Conservation (phyloP, 1,140 invertebrate genomes). For the Contarinia nasturtii region DNA sequence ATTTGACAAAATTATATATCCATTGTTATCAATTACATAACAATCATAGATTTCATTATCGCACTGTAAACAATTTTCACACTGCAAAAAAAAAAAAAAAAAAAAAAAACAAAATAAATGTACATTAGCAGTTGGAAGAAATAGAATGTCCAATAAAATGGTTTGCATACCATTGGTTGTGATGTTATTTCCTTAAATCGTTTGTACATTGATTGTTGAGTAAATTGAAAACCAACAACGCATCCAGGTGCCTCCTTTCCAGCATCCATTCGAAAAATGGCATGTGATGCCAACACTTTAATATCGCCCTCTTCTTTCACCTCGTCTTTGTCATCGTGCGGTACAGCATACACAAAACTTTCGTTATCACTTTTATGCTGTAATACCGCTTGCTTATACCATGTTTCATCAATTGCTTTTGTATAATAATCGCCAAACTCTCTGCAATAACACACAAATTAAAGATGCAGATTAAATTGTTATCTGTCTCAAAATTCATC, state of each 20-base stretch:
- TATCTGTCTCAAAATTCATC: too few relatives aligned
- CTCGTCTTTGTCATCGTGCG: constrained; percentile 36
- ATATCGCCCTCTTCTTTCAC: constrained; percentile 31
- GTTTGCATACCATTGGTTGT: constrained; percentile 13
- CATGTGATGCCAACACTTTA: constrained; percentile 60
- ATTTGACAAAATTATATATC: constrained; percentile 66
- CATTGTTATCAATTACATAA: constrained; percentile 75
- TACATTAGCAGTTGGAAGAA: too few relatives aligned
- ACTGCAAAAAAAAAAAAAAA: constrained; percentile 18
- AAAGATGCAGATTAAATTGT: background rate
- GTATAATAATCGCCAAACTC: constrained; percentile 62
- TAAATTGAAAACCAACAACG: constrained; percentile 72
- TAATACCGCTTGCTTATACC: constrained; percentile 81
- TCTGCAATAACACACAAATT: constrained; percentile 21
- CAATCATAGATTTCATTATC: constrained; percentile 44
- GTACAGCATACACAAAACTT: constrained; percentile 59
- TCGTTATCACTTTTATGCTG: constrained; percentile 58
- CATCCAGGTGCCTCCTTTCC: constrained; percentile 63
- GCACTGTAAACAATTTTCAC: constrained; percentile 30
- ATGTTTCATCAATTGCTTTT: constrained; percentile 71
- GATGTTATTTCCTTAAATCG: constrained; percentile 52
- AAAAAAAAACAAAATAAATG: too few relatives aligned
- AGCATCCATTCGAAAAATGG: constrained; percentile 63
- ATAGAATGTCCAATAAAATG: too few relatives aligned
- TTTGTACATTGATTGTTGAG: constrained; percentile 39